Evolutionary conservation across 2,797 vertebrate species (phyloP).

Genomic region (Peromyscus nudipes): DNA sequence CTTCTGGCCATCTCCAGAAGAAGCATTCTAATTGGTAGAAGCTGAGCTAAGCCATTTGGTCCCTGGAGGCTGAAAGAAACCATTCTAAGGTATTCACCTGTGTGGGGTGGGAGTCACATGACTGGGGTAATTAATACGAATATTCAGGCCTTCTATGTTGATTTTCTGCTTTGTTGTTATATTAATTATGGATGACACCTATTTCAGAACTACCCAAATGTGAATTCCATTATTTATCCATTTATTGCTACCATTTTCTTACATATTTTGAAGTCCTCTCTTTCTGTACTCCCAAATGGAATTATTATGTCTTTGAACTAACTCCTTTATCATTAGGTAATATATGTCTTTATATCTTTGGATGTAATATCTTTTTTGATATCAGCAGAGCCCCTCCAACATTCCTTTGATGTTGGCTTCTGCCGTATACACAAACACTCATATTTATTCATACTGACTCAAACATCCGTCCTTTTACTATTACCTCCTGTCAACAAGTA

Average conservation of each 20-base stretch:
- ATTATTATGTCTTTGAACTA: not conserved
- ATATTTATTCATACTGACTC: not conserved
- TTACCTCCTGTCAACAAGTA: not conserved
- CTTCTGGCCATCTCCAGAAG: not conserved
- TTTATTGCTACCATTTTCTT: not conserved
- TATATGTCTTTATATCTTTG: not conserved
- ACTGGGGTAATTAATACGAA: not conserved
- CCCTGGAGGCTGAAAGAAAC: not conserved
- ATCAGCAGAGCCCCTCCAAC: not conserved
- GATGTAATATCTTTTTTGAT: not conserved
- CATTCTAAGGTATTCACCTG: not conserved
- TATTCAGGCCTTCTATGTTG: not conserved
- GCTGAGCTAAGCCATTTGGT: not conserved
- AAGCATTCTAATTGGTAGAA: not conserved
- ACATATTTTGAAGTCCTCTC: not conserved
- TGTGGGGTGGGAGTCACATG: not conserved
- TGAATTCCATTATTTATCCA: not conserved
- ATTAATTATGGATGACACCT: not conserved
- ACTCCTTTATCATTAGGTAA: no score
- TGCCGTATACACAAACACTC: not conserved
- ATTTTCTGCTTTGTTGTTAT: not conserved
- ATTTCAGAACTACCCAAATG: not conserved
- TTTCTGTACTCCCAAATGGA: not conserved
- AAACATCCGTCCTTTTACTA: not conserved
- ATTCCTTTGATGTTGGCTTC: not conserved